These are phyloP conservation scores for Vireo griseus DNA, from an alignment of 2,797 vertebrate genomes.

Conservation along the genomic window DNA sequence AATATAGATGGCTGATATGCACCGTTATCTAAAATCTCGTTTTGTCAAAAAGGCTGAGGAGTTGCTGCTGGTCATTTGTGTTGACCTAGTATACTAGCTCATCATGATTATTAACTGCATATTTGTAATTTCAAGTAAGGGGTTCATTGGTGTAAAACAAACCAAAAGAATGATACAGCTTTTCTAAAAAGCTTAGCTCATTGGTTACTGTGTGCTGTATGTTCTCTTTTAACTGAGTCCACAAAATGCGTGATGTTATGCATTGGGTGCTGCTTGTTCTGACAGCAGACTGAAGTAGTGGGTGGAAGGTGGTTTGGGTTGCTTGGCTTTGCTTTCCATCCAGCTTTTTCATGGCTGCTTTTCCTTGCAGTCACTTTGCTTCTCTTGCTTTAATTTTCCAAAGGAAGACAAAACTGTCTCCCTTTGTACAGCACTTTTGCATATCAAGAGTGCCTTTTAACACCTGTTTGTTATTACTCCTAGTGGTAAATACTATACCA, in stretches of 20 bases:
- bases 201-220: background rate
- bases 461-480: background rate
- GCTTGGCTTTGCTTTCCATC: background rate
- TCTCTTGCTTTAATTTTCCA: background rate
- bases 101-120: background rate
- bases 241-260: background rate
- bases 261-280: background rate
- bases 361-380: background rate
- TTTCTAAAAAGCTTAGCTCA: background rate
- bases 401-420: background rate
- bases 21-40: background rate
- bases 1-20: background rate
- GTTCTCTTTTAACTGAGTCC: background rate
- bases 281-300: background rate
- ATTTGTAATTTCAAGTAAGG: background rate
- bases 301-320: background rate
- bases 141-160: rapidly evolving
- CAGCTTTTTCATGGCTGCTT: background rate
- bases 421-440: background rate
- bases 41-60: background rate
- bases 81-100: background rate
- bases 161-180: background rate
- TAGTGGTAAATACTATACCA: background rate
- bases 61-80: background rate
- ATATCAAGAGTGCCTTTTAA: background rate